These are phyloP conservation scores for Falco punctatus DNA, from an alignment of 2,113 vertebrate species.

Conservation along the genomic window DNA sequence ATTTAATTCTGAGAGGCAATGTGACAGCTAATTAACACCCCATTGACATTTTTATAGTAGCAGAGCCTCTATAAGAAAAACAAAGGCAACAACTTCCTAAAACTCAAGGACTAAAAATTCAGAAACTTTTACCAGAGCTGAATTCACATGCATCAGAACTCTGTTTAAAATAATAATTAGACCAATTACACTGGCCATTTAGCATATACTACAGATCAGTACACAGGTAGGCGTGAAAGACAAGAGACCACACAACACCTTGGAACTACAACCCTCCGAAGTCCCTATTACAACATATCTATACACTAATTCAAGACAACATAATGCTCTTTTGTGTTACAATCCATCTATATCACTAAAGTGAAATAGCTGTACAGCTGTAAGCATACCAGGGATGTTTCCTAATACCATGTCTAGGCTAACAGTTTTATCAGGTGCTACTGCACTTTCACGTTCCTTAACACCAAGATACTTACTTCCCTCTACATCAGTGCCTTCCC, in stretches of 20 bases:
- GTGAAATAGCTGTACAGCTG: background rate
- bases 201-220: background rate
- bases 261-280: fast-evolving
- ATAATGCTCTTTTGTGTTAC: background rate
- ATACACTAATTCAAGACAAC: background rate
- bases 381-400: background rate
- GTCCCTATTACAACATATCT: background rate
- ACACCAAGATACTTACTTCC: fast-evolving
- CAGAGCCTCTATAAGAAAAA: background rate
- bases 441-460: background rate
- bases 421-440: background rate
- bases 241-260: background rate
- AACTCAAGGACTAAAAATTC: background rate
- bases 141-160: background rate
- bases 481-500: background rate
- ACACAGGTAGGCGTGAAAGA: background rate
- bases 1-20: background rate
- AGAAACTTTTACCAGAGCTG: background rate
- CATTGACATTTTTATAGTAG: background rate
- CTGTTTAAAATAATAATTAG: background rate
- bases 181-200: background rate
- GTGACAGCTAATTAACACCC: background rate
- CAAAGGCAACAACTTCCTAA: background rate
- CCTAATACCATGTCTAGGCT: background rate
- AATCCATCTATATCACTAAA: background rate